Conservation (phyloP, 1,140 invertebrate genomes). For the Cecropterus lyciades region DNA sequence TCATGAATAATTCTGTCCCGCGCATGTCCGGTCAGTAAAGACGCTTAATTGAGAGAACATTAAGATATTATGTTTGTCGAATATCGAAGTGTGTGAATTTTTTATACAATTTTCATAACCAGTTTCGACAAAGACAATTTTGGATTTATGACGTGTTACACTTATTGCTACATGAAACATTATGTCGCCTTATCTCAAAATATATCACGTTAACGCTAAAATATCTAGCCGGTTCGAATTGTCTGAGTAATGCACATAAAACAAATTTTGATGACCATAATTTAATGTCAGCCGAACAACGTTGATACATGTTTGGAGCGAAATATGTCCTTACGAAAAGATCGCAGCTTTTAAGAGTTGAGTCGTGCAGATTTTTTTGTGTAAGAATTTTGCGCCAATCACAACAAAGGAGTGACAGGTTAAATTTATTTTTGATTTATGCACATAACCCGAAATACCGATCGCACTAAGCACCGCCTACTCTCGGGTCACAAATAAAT, state of each 20-base stretch:
- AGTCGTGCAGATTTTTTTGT: slow-evolving; percentile 16
- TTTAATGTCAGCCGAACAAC: slow-evolving; percentile 29
- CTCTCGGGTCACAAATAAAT: slow-evolving; percentile 73
- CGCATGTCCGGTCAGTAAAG: slow-evolving; percentile 63
- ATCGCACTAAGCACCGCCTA: slow-evolving; percentile 81
- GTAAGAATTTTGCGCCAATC: slow-evolving; percentile 34
- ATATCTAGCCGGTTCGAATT: slow-evolving; percentile 18
- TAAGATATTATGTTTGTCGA: slow-evolving; percentile 57
- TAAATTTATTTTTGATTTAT: slow-evolving; percentile 72
- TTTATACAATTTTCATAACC: slow-evolving; percentile 55
- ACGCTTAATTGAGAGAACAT: slow-evolving; percentile 75
- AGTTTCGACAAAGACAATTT: slow-evolving; percentile 43
- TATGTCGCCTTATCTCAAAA: slow-evolving; percentile 13
- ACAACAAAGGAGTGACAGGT: slow-evolving; percentile 71
- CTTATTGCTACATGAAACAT: slow-evolving; percentile 12
- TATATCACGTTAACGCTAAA: slow-evolving; percentile 13
- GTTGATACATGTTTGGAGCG: slow-evolving; percentile 23
- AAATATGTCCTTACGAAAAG: slow-evolving; percentile 27
- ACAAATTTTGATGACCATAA: slow-evolving; percentile 35
- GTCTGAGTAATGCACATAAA: slow-evolving; percentile 32
- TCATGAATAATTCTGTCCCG: slow-evolving; percentile 70
- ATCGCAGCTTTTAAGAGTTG: slow-evolving; percentile 29
- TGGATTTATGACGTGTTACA: slow-evolving; percentile 39
- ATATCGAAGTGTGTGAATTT: slow-evolving; percentile 65
- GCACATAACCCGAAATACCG: slow-evolving; percentile 70